Conservation (phyloP, 1,140 invertebrate species). For the Neodiprion fabricii region DNA sequence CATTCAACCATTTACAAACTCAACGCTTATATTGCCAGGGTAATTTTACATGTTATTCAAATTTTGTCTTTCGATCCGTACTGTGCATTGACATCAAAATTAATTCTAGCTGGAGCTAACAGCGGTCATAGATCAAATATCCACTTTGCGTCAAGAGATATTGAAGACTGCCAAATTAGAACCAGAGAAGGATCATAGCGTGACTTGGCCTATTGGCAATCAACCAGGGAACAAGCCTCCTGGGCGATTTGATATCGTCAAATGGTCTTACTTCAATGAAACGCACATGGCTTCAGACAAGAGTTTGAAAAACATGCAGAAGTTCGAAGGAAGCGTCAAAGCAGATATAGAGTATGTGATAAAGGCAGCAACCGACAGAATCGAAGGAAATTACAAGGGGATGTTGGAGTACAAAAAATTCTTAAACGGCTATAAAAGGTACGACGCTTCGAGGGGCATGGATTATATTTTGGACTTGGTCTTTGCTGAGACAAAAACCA, state of each 20-base stretch:
- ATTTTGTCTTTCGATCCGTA: too few relatives aligned
- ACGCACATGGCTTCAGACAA: slow-evolving; percentile 80
- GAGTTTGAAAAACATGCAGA: slow-evolving; percentile 68
- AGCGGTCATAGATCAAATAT: slow-evolving; percentile 60
- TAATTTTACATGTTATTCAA: slow-evolving; percentile 44
- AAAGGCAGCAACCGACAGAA: slow-evolving; percentile 63
- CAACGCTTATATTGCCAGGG: slow-evolving; percentile 73
- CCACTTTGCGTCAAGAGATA: slow-evolving; percentile 57
- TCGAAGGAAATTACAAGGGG: slow-evolving; percentile 65
- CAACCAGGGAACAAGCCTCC: slow-evolving; percentile 70
- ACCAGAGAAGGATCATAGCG: slow-evolving; percentile 60
- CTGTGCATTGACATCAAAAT: not conserved
- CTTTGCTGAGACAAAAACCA: slow-evolving; percentile 56
- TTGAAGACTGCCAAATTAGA: slow-evolving; percentile 49
- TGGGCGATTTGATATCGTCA: slow-evolving; percentile 84
- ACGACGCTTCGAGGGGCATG: slow-evolving; percentile 87
- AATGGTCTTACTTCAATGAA: slow-evolving; percentile 84
- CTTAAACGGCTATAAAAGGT: slow-evolving; percentile 82
- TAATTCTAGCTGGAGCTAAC: slow-evolving; percentile 59
- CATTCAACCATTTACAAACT: slow-evolving; percentile 72
- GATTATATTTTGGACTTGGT: slow-evolving; percentile 85
- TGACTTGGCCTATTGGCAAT: slow-evolving; percentile 84
- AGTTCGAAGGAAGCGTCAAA: slow-evolving; percentile 67
- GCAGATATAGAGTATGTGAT: slow-evolving; percentile 74
- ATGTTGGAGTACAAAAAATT: slow-evolving; percentile 66